A percentile compares a stretch with the other conserved stretches of the same genome.
These are phyloP conservation scores for Atta colombica DNA, from an alignment of 1,140 invertebrate species.

Conservation along the genomic window DNA sequence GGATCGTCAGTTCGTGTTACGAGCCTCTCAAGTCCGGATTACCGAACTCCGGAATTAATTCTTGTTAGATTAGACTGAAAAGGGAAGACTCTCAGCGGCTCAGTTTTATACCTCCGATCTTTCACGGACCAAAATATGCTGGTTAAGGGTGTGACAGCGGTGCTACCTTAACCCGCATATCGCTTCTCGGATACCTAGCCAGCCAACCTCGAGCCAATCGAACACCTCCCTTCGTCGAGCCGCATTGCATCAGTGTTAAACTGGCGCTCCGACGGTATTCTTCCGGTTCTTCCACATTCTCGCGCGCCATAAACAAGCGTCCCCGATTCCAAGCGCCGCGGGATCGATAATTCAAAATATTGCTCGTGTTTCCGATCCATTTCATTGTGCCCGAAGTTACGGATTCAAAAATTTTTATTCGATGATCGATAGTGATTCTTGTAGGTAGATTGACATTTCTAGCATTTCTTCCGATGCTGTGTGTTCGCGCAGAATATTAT, in stretches of 20 bases:
- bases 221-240: slow-evolving; percentile 76
- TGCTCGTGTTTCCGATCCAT: background rate
- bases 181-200: slow-evolving; percentile 21
- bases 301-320: slow-evolving; percentile 66
- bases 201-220: slow-evolving; percentile 73
- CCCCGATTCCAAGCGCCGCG: slow-evolving; percentile 21
- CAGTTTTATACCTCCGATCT: slow-evolving; percentile 51
- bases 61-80: slow-evolving; percentile 44
- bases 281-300: slow-evolving; percentile 70
- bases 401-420: background rate
- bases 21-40: slow-evolving; percentile 59
- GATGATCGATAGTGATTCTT: no score
- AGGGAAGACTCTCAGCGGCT: slow-evolving; percentile 70
- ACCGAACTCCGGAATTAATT: slow-evolving; percentile 11
- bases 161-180: slow-evolving; percentile 69
- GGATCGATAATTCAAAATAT: slow-evolving; percentile 65
- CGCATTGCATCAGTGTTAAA: slow-evolving; percentile 81
- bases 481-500: background rate
- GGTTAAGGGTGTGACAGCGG: slow-evolving; percentile 77
- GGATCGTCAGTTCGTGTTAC: slow-evolving; percentile 69
- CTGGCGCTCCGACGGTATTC: slow-evolving; percentile 75
- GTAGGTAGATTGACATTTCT: background rate
- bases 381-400: background rate
- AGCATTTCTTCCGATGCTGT: background rate
- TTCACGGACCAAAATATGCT: slow-evolving; percentile 59